Evolutionary conservation across 2,113 vertebrate species (phyloP).

Genomic region (Arizona elegans): DNA sequence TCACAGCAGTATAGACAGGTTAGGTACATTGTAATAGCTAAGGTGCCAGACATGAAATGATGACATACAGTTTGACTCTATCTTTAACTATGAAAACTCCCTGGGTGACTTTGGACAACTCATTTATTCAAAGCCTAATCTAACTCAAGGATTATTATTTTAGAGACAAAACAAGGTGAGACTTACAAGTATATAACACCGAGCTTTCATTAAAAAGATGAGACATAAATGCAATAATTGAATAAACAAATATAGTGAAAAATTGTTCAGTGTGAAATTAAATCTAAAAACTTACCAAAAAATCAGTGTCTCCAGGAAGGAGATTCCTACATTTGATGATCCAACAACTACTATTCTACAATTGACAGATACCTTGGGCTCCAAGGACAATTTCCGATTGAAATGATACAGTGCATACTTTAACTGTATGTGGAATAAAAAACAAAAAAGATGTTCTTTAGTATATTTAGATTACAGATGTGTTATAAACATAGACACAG

Average conservation of each 20-base stretch:
- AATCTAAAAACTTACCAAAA: constrained; percentile 84
- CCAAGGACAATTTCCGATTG: constrained; percentile 86
- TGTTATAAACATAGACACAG: not conserved
- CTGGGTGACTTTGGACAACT: not conserved
- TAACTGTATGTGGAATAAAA: constrained; percentile 63
- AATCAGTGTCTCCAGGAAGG: constrained; percentile 84
- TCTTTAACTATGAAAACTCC: not conserved
- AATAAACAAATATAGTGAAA: not conserved
- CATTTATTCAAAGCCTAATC: not conserved
- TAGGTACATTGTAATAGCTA: not conserved
- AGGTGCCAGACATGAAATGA: not conserved
- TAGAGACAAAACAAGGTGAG: not conserved
- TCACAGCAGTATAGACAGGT: not conserved
- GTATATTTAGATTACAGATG: not conserved
- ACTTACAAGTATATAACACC: not conserved
- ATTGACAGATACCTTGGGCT: constrained; percentile 81
- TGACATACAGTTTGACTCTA: not conserved
- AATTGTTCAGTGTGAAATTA: not conserved
- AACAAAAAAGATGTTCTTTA: not conserved
- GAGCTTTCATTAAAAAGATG: not conserved
- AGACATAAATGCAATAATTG: not conserved
- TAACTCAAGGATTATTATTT: not conserved
- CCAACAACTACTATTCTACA: constrained; percentile 89
- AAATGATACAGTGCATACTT: constrained; percentile 82
- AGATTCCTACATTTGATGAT: constrained; percentile 84